These are phyloP conservation scores for Epiblema foenella DNA, from an alignment of 2,888 invertebrate species.

Conservation along the genomic window DNA sequence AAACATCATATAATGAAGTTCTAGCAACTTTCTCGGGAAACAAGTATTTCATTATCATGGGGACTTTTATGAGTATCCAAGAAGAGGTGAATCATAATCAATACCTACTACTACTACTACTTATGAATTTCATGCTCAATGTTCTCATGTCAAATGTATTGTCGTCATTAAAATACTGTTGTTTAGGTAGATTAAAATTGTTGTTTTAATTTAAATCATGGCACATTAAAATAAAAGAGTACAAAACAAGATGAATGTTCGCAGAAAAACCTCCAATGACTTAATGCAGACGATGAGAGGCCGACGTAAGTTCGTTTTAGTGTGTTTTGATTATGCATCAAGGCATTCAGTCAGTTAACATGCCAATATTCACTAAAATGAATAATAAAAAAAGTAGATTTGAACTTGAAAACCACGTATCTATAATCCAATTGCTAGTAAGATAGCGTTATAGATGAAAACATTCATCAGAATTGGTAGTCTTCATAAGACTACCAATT, in stretches of 20 bases:
- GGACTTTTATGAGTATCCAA: no score
- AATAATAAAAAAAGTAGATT: background rate
- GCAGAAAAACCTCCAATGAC: slow-evolving; percentile 83
- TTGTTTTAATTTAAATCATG: slow-evolving; percentile 62
- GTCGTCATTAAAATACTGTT: no score
- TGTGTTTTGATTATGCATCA: slow-evolving; percentile 83
- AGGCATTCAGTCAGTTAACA: background rate
- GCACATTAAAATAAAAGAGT: slow-evolving; percentile 75
- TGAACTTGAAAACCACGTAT: background rate
- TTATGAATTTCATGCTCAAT: no score
- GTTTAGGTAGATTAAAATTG: no score
- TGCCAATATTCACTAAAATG: background rate
- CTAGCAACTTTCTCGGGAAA: no score
- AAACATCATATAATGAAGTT: background rate
- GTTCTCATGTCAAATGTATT: background rate
- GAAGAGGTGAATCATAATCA: no score
- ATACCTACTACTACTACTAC: no score
- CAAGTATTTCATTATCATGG: no score
- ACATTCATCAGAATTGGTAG: no score
- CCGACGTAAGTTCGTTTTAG: slow-evolving; percentile 81
- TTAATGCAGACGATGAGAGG: slow-evolving; percentile 81
- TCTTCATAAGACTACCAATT: no score
- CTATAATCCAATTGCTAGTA: no score
- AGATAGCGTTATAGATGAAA: no score
- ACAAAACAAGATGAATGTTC: slow-evolving; percentile 62